Base-by-base conservation (phyloP, 2,797 vertebrate genomes). In the Ispidina lecontei region DNA sequence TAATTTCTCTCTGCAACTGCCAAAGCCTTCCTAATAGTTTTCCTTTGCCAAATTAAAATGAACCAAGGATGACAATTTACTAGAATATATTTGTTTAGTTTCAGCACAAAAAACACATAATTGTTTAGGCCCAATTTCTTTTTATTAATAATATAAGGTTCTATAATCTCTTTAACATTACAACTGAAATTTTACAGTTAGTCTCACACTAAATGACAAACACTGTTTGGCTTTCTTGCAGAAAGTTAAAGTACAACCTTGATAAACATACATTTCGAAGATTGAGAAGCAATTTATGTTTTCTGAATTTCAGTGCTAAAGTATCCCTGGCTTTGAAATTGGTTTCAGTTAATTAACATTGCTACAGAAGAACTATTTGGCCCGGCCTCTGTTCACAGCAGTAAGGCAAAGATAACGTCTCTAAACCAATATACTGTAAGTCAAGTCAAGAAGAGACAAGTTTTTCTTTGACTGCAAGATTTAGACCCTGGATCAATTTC, bases 91-190 rank as follows among this genome's bases (percentile, higher is more conserved):
- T 89, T 91, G 63, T 75, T 88, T 51, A 58, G 77, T 62, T 83
- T 92, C 60, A 96, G 86, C 94, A 96, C 92, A 96, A 93, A 90
- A 87, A 90, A 4, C 75, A 93, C 84, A 2, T 82, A 44, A 33
- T 60, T 41, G 31, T 89, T 96, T 94, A 96, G 92, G 86, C 91
- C 29, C 54, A 87, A 94, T 95, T 97, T 91, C 79, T 92, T 97
- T 97, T 98, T 97, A 97, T 97, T 97, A 97, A 94, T 93, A 97
- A 97, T 94, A 95, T 95, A 97, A 93, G 73, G 82, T 96, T 97
- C 94, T 97, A 94, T 96, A 95, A 93, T 97, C 91, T 97, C 64
- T 96, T 96, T 96, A 95, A 97, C 93, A 95, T 96, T 96, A 96
- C 96, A 97, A 93, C 93, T 95, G 75, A 84, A 93, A 76, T 96